phyloP scores from a whole-genome alignment of 2,888 invertebrate genomes.

The Caenorhabditis japonica region DNA sequence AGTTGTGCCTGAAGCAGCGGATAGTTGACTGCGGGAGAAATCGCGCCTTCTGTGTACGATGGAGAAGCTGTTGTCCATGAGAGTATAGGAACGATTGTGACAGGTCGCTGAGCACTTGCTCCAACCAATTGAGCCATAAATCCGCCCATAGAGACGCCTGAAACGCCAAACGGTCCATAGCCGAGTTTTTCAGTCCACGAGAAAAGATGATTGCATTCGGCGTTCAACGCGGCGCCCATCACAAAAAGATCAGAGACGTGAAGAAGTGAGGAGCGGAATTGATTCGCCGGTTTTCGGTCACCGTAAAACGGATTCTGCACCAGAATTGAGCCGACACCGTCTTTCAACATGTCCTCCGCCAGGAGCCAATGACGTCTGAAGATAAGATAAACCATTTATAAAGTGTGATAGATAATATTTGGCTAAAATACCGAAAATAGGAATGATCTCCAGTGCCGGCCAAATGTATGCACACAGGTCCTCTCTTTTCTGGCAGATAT shows the following conservation, averaged over 20 bases:
- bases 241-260: slow-evolving; percentile 98
- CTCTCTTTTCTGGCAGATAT: slow-evolving; percentile 52
- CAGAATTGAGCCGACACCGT: slow-evolving; percentile 92
- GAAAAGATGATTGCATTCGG: slow-evolving; percentile 89
- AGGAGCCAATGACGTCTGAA: slow-evolving; percentile 91
- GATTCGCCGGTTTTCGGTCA: slow-evolving; percentile 60
- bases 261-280: slow-evolving; percentile 85
- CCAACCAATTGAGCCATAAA: slow-evolving; percentile 98
- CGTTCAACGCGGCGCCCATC: slow-evolving; percentile 95
- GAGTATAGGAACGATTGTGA: slow-evolving; percentile 90
- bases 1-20: slow-evolving; percentile 48
- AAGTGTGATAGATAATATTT: no score
- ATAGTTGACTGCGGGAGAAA: slow-evolving; percentile 53
- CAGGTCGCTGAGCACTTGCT: slow-evolving; percentile 93
- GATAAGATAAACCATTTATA: neutral
- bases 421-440: slow-evolving; percentile 83
- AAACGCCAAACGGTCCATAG: slow-evolving; percentile 91
- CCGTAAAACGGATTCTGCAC: slow-evolving; percentile 95
- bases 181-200: slow-evolving; percentile 94
- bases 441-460: slow-evolving; percentile 97
- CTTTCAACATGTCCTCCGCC: slow-evolving; percentile 90
- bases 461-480: slow-evolving; percentile 84
- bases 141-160: slow-evolving; percentile 81
- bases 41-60: slow-evolving; percentile 82
- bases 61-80: slow-evolving; percentile 97